Conservation (phyloP, 1,140 invertebrate genomes). For the Drosophila santomea region DNA sequence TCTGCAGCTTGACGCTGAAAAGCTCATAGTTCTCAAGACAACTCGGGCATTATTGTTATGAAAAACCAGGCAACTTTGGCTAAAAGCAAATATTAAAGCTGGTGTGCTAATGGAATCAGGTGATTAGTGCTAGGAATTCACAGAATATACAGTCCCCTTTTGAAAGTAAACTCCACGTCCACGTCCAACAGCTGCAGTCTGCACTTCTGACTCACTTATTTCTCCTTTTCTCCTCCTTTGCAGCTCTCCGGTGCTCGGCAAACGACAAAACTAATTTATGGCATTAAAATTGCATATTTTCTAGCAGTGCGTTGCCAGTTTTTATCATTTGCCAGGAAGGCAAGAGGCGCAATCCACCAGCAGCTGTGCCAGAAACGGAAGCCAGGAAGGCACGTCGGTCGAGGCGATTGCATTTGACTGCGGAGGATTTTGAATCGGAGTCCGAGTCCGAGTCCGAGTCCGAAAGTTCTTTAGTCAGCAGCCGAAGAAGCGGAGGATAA, state of each 20-base stretch:
- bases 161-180: conserved; percentile 2
- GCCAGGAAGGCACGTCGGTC: conserved; percentile 33
- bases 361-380: conserved; percentile 14
- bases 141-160: background rate
- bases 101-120: conserved; percentile 34
- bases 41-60: background rate
- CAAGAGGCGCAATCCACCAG: conserved; percentile 13
- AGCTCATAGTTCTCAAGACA: no score
- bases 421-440: conserved; percentile 38
- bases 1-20: no score
- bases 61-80: background rate
- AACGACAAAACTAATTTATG: conserved; percentile 81
- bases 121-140: conserved; percentile 33
- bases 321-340: conserved; percentile 71
- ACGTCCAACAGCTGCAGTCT: conserved; percentile 13
- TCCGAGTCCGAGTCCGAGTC: conserved; percentile 2
- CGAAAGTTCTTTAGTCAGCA: conserved; percentile 42
- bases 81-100: conserved; percentile 18
- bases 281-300: conserved; percentile 83
- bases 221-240: conserved; percentile 28
- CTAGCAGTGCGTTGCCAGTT: conserved; percentile 75
- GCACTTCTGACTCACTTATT: conserved; percentile 22
- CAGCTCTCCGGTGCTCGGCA: conserved; percentile 55
- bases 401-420: conserved; percentile 71
- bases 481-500: conserved; percentile 51